Evolutionary conservation across 92 coral and sea anemone genomes (phyloP).

Genomic region (Porites divaricata): DNA sequence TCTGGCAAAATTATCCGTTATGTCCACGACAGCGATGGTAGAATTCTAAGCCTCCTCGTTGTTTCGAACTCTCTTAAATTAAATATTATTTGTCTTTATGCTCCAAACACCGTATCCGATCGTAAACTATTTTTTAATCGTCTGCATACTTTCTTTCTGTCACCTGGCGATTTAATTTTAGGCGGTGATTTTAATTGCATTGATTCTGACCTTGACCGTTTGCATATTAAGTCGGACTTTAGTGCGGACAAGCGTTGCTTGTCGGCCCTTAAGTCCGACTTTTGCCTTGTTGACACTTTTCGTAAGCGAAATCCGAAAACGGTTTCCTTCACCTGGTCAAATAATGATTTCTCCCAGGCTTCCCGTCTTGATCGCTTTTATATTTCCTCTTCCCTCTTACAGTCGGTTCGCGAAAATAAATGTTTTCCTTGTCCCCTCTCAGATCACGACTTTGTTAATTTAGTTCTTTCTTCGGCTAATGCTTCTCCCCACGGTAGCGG

Average conservation of each 20-base stretch:
- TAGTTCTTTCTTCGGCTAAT: neutral
- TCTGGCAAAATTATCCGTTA: neutral
- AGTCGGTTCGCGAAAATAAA: neutral
- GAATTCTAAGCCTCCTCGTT: neutral
- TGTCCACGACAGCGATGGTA: constrained; percentile 7
- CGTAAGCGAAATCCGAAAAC: neutral
- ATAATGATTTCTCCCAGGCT: neutral
- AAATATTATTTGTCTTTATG: constrained; percentile 3
- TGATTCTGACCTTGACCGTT: neutral
- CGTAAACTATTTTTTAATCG: neutral
- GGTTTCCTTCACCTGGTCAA: neutral
- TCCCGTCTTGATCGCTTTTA: constrained; percentile 25
- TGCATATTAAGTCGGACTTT: neutral
- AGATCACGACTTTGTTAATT: constrained; percentile 12
- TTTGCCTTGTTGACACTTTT: constrained; percentile 1
- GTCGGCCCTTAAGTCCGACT: neutral
- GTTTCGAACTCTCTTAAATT: neutral
- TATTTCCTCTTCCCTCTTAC: neutral
- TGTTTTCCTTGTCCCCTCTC: neutral
- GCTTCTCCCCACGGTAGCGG: neutral
- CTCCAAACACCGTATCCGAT: neutral
- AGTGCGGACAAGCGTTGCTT: neutral
- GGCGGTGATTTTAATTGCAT: constrained; percentile 33
- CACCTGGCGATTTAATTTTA: neutral
- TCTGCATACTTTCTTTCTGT: constrained; percentile 4